These are phyloP conservation scores for Cremastinae sp. DNA, from an alignment of 2,888 invertebrate species.

Conservation along the genomic window DNA sequence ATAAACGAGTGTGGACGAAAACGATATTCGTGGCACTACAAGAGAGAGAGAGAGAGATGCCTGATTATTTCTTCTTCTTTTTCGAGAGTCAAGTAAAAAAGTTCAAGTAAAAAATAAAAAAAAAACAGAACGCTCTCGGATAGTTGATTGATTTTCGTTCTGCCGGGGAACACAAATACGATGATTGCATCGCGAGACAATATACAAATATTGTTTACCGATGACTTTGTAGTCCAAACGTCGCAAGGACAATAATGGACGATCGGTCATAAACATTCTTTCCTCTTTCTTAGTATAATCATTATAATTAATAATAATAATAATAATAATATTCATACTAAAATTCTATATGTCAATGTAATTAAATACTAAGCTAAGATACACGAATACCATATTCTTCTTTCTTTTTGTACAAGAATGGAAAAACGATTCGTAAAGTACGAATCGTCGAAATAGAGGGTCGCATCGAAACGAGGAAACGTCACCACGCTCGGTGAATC, in stretches of 20 bases:
- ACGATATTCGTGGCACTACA: conserved; percentile 49
- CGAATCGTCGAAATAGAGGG: conserved; percentile 63
- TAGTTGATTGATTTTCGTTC: conserved; percentile 56
- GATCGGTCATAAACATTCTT: conserved; percentile 44
- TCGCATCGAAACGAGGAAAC: conserved; percentile 23
- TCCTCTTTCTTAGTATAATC: conserved; percentile 48
- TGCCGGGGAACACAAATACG: conserved; percentile 59
- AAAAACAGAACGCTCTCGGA: conserved; percentile 51
- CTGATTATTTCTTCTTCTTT: conserved; percentile 15
- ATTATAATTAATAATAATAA: conserved; percentile 64
- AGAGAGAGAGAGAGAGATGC: conserved; percentile 26
- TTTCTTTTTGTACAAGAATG: conserved; percentile 75
- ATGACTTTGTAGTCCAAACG: conserved; percentile 35
- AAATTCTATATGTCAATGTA: conserved; percentile 68
- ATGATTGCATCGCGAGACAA: conserved; percentile 68
- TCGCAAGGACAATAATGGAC: conserved; percentile 36
- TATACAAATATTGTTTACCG: conserved; percentile 66
- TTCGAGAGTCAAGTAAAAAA: conserved; percentile 19
- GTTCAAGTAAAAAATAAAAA: conserved; percentile 47
- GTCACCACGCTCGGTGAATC: conserved; percentile 28
- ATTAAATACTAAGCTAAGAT: conserved; percentile 78
- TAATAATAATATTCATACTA: conserved; percentile 68
- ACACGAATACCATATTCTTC: conserved; percentile 72
- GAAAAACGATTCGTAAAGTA: conserved; percentile 34
- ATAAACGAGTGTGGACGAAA: conserved; percentile 25